Evolutionary conservation across 2,888 invertebrate genomes (phyloP), one percentile per base, ranked within the genome.

Genomic region (Stegophylla sp.): DNA sequence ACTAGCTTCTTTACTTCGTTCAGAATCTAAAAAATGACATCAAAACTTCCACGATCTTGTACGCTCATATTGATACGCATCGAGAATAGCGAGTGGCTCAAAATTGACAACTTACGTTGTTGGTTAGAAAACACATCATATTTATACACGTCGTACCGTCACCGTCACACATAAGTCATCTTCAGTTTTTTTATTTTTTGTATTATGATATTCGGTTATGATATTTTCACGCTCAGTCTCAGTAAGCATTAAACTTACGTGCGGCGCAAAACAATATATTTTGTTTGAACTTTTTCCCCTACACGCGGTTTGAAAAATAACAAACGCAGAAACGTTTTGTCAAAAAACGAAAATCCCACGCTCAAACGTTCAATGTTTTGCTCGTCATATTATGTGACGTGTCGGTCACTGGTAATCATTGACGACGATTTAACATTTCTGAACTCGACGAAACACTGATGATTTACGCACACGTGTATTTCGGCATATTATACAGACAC

Each of bases 141-240:
- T n/a, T n/a, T 26, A 17, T 43, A n/a, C 43, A 43, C 72, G 61
- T 45, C 61, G 45, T 26, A 45, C 43, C 41, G 10, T 9, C 26
- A 17, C 45, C n/a, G n/a, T 7, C 28, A 51, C 28, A 20, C n/a
- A 51, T 43, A 45, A 28, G 23, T 73, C 17, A n/a, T n/a, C n/a
- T n/a, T n/a, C n/a, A n/a, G n/a, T n/a, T n/a, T n/a, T n/a, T 59
- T 73, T 73, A 28, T 59, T 73, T 43, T 73, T 61, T 45, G 28
- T 43, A 26, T 73, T 45, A 61, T 45, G 28, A 51, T 13, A 51
- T 34, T n/a, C n/a, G 10, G 28, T n/a, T n/a, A 51, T 69, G 48
- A 67, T 67, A 69, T 51, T 26, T 67, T 67, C 41, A 59, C 59
- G 3, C 9, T 71, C 23, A n/a, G 34, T 20, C 13, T 71, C 53